phyloP scores from a whole-genome alignment of 2,888 invertebrate genomes.

The Zeuzera pyrina region DNA sequence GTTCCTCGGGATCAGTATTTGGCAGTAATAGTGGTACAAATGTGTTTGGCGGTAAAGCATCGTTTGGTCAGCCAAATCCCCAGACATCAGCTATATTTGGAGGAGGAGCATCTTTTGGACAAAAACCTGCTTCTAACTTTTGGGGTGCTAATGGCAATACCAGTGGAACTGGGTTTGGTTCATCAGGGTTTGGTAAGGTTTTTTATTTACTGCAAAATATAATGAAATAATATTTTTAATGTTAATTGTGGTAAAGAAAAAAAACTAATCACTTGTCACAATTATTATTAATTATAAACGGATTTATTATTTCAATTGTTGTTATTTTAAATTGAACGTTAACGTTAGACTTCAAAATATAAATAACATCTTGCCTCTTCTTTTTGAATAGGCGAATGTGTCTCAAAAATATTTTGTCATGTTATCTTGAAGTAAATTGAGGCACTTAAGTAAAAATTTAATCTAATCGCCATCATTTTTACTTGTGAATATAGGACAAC shows the following conservation, averaged over 20 bases:
- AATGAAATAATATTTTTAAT: background rate
- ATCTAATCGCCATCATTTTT: no score
- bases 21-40: slow-evolving; percentile 20
- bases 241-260: background rate
- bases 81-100: slow-evolving; percentile 40
- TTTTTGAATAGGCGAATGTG: no score
- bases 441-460: no score
- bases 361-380: no score
- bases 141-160: slow-evolving; percentile 40
- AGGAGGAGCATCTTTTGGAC: slow-evolving; percentile 31
- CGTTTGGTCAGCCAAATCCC: background rate
- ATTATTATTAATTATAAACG: background rate
- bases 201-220: background rate
- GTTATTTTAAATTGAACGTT: no score
- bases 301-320: background rate
- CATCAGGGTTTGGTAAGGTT: slow-evolving; percentile 43
- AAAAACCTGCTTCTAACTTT: slow-evolving; percentile 38
- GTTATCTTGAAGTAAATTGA: no score
- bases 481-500: slow-evolving; percentile 48
- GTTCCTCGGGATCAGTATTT: slow-evolving; percentile 42
- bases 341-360: no score
- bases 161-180: slow-evolving; percentile 40
- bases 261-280: background rate
- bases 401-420: no score
- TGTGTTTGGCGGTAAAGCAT: slow-evolving; percentile 3